Evolutionary conservation across 2,797 vertebrate species (phyloP).

Genomic region (Manis pentadactyla): DNA sequence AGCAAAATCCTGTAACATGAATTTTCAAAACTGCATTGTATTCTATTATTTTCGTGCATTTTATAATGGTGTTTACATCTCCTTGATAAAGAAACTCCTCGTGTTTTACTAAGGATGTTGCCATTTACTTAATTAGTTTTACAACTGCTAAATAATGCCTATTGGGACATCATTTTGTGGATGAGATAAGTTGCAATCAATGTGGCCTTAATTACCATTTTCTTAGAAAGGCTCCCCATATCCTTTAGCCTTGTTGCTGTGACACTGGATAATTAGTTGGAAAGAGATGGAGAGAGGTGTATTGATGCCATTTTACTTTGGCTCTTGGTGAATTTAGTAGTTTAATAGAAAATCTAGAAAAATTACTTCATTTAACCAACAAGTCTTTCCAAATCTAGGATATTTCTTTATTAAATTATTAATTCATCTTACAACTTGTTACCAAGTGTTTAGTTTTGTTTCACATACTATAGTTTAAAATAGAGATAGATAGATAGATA

Average conservation of each 20-base stretch:
- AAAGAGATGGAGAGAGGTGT: conserved; percentile 24
- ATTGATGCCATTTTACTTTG: conserved; percentile 6
- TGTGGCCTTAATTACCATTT: conserved; percentile 28
- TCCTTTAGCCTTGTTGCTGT: neutral
- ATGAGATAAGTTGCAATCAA: conserved; percentile 36
- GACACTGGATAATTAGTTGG: conserved; percentile 26
- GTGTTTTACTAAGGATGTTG: neutral
- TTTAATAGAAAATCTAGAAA: neutral
- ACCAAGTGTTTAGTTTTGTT: neutral
- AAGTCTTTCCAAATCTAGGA: neutral
- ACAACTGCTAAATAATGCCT: conserved; percentile 46
- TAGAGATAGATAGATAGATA: neutral
- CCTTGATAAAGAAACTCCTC: conserved; percentile 30
- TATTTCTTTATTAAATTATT: neutral
- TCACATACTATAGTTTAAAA: neutral
- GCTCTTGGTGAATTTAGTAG: conserved; percentile 2
- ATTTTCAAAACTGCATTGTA: neutral
- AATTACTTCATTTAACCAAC: neutral
- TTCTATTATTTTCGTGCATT: neutral
- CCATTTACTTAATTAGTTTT: conserved; percentile 43
- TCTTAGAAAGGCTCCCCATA: neutral
- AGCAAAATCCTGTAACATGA: neutral
- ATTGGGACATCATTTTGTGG: conserved; percentile 18
- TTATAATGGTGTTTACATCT: neutral
- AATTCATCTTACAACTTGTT: neutral